Evolutionary conservation across 2,888 invertebrate species (phyloP), one percentile per base, ranked within the genome.

Genomic region (Halictus ligatus): DNA sequence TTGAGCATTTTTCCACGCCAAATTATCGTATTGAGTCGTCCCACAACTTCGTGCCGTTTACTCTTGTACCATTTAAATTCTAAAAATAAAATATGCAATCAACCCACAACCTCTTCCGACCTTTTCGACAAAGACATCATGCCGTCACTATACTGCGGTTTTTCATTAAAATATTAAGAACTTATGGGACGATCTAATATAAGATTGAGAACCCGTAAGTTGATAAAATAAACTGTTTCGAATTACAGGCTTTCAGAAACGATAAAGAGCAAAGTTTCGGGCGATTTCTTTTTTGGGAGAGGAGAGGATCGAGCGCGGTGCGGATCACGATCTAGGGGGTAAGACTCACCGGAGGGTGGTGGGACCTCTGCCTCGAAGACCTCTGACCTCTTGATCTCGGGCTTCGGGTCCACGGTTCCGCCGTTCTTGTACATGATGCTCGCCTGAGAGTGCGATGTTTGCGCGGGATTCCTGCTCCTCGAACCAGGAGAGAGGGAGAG

Each of bases 361-460:
- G 89, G 82, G 7, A 89, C 83, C 79, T 94, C 93, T 6, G 84
- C 69, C 29, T 94, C 92, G 84, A 92, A 90, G 48, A 86, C 80
- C 50, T 93, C 92, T 2, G 91, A 87, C 67, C 75, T 89, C 82
- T 92, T 93, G 10, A 86, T 46, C 50, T 91, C 90, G 67, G 89
- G 85, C 80, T 91, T 92, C 60, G 90, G 89, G 78, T 92, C 91
- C 35, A 87, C 77, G 46, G 88, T 69, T 75, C 89, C 83, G 1
- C 92, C 93, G 90, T 94, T 94, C 73, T 93, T 93, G 75, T 92
- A 83, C 92, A 92, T 92, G 76, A 60, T 86, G 43, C 25, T 60
- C 13, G 60, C 12, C 25, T 25, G 25, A 4, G 25, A 60, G n/a
- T n/a, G n/a, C 13, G n/a, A 35, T 35, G 25, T 25, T 25, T 13